Evolutionary conservation across 2,113 vertebrate species (phyloP), one percentile per base, ranked within the genome.

Genomic region (Hyaena hyaena): DNA sequence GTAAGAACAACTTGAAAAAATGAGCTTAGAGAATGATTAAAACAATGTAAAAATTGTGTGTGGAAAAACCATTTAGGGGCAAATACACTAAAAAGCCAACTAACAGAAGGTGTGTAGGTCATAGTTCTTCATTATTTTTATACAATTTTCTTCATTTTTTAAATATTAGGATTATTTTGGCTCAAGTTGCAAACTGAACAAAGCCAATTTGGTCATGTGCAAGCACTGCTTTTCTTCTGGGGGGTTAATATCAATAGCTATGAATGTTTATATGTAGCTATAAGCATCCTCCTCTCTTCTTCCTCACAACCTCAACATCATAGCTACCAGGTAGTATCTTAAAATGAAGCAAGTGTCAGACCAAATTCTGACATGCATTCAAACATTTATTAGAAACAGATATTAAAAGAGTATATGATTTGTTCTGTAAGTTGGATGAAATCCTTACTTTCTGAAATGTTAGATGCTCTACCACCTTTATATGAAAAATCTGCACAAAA

Each of bases 371-470:
- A 89, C 33, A 68, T 55, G n/a, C 2, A 10, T 31, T 66, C 55
- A 82, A 50, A 19, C 31, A 65, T 50, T 81, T 81, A 66, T 81
- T 96, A 69, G 84, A 89, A 89, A 89, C 11, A 92, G 65, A 65
- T 66, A 43, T 21, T 74, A 45, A 85, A 55, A 65, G 66, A n/a
- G 14, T 88, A 28, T 84, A 33, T 61, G 77, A 89, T 50, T n/a
- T 84, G 31, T 55, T 81, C 28, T 81, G 43, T 16, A 53, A 69
- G 48, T 26, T 71, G 15, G 48, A 93, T 77, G 21, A 89, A 79
- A 19, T 43, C 43, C 24, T 21, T 5, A 68, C 31, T 61, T 88
- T 69, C 35, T 50, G 85, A 63, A 69, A 84, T 89, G 28, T 48
- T 93, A 83, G 21, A 19, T 68, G 31, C 17, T 83, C 33, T 83